Base-by-base conservation (phyloP, 2,113 vertebrate genomes). In the Gallinago paraguaiae region DNA sequence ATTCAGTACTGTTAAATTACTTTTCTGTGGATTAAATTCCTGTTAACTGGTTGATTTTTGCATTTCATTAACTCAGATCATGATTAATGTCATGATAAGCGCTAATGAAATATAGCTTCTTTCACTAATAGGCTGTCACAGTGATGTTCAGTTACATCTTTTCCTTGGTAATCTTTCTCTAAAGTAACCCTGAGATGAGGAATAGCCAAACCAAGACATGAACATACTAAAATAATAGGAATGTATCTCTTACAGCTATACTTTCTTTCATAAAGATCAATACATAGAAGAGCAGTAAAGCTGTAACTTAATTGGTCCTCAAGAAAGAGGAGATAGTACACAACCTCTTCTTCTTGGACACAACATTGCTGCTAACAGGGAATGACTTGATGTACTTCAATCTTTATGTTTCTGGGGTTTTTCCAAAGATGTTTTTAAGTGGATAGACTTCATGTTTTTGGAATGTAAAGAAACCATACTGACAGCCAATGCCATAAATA, bases 1-100 rank as follows among this genome's bases (percentile, higher is more conserved):
- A 92, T 63, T 61, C 56, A 91, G 59, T 64, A 69, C 27, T 93
- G 78, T 97, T 97, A 94, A 96, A 90, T 95, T 89, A 88, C 51
- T 70, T 96, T 97, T 96, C 51, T 92, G 74, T 85, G 69, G 89
- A 93, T 96, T 96, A 92, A 88, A 95, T 93, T 89, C 59, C 71
- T 96, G 70, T 96, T 96, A 97, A 92, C 70, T 93, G 61, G 88
- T 94, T 92, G 93, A 86, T 96, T 96, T 97, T 92, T 98, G 93
- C 59, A 30, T 95, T 95, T 96, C 71, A 95, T 97, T 97, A 96
- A 70, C 82, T 94, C 45, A 92, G 81, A 97, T 84, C 33, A 89
- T 96, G 93, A 97, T 56, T 97, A 94, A 95, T 92, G 45, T 92
- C 35, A 95, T 86, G 87, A 93, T 92, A 97, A 94, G 61, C 20